Evolutionary conservation across 1,140 invertebrate species (phyloP), one percentile per base, ranked within the genome.

Genomic region (Drosophila azteca): DNA sequence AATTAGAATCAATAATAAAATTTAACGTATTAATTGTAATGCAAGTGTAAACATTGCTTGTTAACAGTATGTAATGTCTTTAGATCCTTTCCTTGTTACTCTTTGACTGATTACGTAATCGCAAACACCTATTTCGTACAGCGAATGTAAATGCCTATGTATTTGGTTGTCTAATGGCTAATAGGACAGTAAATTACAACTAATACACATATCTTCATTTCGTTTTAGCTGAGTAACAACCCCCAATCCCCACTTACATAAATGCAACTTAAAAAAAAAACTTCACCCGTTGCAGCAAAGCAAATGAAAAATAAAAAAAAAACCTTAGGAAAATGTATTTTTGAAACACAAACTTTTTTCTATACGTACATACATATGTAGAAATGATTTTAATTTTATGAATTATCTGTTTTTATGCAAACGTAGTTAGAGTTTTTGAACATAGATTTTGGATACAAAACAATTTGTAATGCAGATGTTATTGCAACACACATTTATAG

Each of bases 31-130:
- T 24, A 45, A 61, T 58, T 61, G 54, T 54, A 72, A 61, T 79
- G 80, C 78, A 81, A 77, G 46, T 39, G 15, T 55, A 68, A 45
- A 49, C 49, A 26, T 31, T 67, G 65, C 57, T 63, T 57, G 44
- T 69, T 69, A 65, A 50, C 51, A 24, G 62, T 64, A 41, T 78
- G 57, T 79, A 75, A 63, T 46, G 59, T 57, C 69, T 35, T 71
- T 85, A 85, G 82, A 79, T 72, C 60, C 58, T 45, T 72, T 72
- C 60, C 58, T 51, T 72, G 61, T 77, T 87, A 26, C 35, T 74
- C 64, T 57, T 81, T 77, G 62, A 68, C 63, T 74, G 77, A 87
- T 87, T 87, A 88, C 74, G 75, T 76, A 88, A 87, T 69, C 66
- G 51, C 45, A 39, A 72, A 58, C 31, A 26, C 45, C 51, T 49